Conservation (phyloP, 1,140 invertebrate species). For the Lanistes nyassanus region DNA sequence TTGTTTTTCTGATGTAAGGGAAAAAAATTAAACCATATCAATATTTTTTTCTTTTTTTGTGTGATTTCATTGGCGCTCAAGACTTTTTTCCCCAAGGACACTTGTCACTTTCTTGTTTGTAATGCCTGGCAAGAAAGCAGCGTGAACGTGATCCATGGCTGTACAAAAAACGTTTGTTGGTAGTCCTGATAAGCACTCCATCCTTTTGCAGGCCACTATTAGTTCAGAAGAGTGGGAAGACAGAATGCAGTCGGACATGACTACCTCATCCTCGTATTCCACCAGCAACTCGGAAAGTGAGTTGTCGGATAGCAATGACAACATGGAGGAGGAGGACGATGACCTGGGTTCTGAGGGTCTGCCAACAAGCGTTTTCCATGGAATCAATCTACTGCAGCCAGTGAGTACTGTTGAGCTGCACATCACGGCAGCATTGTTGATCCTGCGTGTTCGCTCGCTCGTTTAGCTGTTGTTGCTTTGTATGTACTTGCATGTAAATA, state of each 20-base stretch:
- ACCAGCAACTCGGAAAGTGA: constrained; percentile 49
- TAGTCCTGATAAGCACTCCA: background rate
- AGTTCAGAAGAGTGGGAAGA: constrained; percentile 62
- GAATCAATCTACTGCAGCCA: constrained; percentile 58
- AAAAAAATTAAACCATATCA: no score
- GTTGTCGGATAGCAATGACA: constrained; percentile 37
- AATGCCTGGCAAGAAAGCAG: background rate
- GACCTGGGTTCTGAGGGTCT: constrained; percentile 24
- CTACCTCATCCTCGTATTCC: constrained; percentile 54
- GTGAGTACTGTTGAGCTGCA: constrained; percentile 37
- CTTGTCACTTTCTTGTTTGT: background rate
- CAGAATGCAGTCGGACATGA: constrained; percentile 57
- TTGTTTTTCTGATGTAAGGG: no score
- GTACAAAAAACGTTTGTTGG: background rate
- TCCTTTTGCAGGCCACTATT: constrained; percentile 41
- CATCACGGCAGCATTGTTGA: no score
- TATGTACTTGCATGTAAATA: constrained; percentile 5
- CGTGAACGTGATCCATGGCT: background rate
- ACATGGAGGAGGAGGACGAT: constrained; percentile 21
- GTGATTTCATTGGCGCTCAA: no score
- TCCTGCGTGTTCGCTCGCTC: background rate
- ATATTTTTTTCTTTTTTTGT: no score
- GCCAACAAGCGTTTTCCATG: constrained; percentile 38
- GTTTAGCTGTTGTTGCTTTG: constrained; percentile 10
- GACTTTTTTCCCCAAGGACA: no score